Evolutionary conservation across 2,888 invertebrate genomes (phyloP).

Genomic region (Monopis laevigella): DNA sequence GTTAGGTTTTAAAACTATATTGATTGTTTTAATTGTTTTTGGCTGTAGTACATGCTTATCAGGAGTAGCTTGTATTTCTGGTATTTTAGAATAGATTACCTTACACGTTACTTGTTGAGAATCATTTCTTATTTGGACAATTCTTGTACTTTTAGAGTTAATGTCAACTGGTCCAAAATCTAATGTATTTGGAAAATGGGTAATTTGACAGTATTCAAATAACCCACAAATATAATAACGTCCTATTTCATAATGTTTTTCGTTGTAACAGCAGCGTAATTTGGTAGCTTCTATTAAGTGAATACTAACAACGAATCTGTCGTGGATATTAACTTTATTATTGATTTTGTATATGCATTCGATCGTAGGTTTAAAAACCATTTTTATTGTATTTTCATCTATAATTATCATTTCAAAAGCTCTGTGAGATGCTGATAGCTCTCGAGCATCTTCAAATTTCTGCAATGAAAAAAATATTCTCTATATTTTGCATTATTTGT

Average conservation of each 20-base stretch:
- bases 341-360: slow-evolving; percentile 48
- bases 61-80: slow-evolving; percentile 49
- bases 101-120: slow-evolving; percentile 43
- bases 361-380: slow-evolving; percentile 42
- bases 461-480: slow-evolving; percentile 22
- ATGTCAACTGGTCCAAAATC: slow-evolving; percentile 51
- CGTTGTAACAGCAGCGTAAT: slow-evolving; percentile 40
- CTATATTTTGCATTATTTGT: not conserved
- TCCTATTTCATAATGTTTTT: slow-evolving; percentile 51
- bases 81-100: slow-evolving; percentile 40
- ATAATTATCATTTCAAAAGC: slow-evolving; percentile 35
- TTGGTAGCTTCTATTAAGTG: slow-evolving; percentile 46
- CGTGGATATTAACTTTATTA: slow-evolving; percentile 29
- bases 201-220: slow-evolving; percentile 54
- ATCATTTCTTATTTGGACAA: slow-evolving; percentile 49
- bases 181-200: slow-evolving; percentile 50
- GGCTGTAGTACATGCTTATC: slow-evolving; percentile 38
- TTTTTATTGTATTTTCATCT: slow-evolving; percentile 30
- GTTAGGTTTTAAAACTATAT: slow-evolving; percentile 37
- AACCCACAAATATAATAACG: slow-evolving; percentile 67
- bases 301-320: slow-evolving; percentile 48
- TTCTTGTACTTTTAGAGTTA: slow-evolving; percentile 35
- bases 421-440: slow-evolving; percentile 53
- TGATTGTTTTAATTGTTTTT: slow-evolving; percentile 33
- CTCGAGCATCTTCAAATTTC: slow-evolving; percentile 49